Conservation (phyloP, 2,797 vertebrate genomes). For the Heteromormyrus szaboi region DNA sequence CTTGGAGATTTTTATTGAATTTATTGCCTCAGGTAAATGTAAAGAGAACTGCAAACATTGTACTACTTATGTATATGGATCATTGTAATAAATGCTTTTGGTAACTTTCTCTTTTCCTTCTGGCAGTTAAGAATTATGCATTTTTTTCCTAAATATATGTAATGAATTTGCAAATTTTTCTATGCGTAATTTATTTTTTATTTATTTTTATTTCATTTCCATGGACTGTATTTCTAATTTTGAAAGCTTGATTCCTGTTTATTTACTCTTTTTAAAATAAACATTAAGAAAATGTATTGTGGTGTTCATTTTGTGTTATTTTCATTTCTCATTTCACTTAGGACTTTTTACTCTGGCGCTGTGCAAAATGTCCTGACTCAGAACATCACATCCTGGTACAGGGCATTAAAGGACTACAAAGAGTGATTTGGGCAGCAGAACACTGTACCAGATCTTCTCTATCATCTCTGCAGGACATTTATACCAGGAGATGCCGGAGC, state of each 20-base stretch:
- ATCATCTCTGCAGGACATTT: background rate
- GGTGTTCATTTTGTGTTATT: background rate
- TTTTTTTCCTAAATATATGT: slow-evolving; percentile 45
- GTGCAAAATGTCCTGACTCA: background rate
- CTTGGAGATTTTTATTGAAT: slow-evolving; percentile 40
- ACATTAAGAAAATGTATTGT: slow-evolving; percentile 8
- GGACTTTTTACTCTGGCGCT: background rate
- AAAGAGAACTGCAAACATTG: slow-evolving; percentile 31
- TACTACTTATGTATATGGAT: slow-evolving; percentile 20
- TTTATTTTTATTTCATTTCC: slow-evolving; percentile 49
- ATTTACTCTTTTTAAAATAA: slow-evolving; percentile 35
- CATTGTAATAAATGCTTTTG: slow-evolving; percentile 11
- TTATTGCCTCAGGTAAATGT: slow-evolving; percentile 65
- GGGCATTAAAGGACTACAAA: background rate
- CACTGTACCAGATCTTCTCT: background rate
- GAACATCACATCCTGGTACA: background rate
- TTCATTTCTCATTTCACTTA: background rate
- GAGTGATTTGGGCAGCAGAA: background rate
- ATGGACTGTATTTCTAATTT: slow-evolving; percentile 46
- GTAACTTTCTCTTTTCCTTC: background rate
- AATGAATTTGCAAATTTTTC: slow-evolving; percentile 41
- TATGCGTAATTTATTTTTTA: slow-evolving; percentile 59
- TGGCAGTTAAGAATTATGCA: slow-evolving; percentile 1
- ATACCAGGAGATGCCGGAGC: background rate
- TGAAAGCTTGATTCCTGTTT: slow-evolving; percentile 15